A percentile compares a stretch with the other conserved stretches of the same genome.
Conservation (phyloP, 2,888 invertebrate genomes). For the Drosophila longiperda region DNA sequence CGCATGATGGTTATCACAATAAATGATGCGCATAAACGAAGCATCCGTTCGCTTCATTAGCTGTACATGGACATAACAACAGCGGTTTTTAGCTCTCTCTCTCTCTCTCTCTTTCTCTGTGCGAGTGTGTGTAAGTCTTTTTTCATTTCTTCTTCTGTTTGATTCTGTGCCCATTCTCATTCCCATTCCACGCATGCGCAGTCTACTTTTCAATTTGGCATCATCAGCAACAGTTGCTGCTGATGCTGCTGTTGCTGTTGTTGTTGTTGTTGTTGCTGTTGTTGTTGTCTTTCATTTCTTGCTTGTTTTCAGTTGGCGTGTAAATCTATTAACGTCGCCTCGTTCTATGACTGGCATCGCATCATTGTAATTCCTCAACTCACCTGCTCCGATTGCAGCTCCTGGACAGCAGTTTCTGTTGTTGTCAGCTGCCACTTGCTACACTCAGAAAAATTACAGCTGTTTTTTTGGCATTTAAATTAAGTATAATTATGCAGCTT, state of each 20-base stretch:
- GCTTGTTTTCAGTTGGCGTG: constrained; percentile 72
- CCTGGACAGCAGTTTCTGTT: constrained; percentile 25
- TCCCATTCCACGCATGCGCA: constrained; percentile 75
- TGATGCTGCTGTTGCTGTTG: constrained; percentile 19
- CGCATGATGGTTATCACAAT: neutral
- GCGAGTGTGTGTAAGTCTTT: neutral
- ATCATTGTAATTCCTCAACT: constrained; percentile 77
- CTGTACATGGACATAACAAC: constrained; percentile 51
- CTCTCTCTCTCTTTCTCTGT: neutral
- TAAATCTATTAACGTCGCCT: constrained; percentile 78
- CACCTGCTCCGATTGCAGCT: constrained; percentile 49
- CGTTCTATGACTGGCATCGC: constrained; percentile 76
- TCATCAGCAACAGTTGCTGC: constrained; percentile 61
- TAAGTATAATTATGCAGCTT: neutral
- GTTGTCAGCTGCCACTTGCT: constrained; percentile 11
- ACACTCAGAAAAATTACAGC: neutral
- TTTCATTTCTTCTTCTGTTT: constrained; percentile 30
- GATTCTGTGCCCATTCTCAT: constrained; percentile 65
- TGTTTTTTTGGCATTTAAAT: neutral
- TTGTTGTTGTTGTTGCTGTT: constrained; percentile 20
- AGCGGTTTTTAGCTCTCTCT: constrained; percentile 18
- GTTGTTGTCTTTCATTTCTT: constrained; percentile 42
- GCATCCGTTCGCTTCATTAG: constrained; percentile 66
- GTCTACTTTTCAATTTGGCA: constrained; percentile 79
- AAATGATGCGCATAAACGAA: constrained; percentile 21